These are phyloP conservation scores for Tricholauxania praeusta DNA, from an alignment of 2,888 invertebrate genomes.

Conservation along the genomic window DNA sequence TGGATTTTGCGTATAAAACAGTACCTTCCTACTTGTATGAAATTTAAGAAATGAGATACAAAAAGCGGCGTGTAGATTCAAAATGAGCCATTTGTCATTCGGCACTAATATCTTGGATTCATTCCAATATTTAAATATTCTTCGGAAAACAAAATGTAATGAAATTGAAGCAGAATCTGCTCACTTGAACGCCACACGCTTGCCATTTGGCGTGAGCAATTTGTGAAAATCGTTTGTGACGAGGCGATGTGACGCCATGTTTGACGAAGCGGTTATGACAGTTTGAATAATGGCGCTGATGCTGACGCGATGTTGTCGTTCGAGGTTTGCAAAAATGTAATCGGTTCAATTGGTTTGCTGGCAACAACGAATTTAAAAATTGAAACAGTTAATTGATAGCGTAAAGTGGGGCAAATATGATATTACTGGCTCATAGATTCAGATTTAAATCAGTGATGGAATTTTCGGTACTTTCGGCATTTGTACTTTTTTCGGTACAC, in stretches of 20 bases:
- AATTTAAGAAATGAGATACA: too few species aligned
- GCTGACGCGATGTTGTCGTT: not conserved
- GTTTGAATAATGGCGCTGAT: slow-evolving; percentile 5
- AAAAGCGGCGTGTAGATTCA: not conserved
- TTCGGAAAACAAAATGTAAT: not conserved
- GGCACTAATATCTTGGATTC: slow-evolving; percentile 26
- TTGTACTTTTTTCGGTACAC: too few species aligned
- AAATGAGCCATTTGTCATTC: slow-evolving; percentile 17
- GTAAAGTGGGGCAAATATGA: too few species aligned
- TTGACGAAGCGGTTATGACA: slow-evolving; percentile 30
- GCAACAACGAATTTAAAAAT: too few species aligned
- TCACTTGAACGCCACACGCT: slow-evolving; percentile 42
- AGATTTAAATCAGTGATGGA: too few species aligned
- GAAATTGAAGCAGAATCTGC: not conserved
- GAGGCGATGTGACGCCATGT: slow-evolving; percentile 24
- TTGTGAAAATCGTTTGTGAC: slow-evolving; percentile 47
- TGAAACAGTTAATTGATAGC: too few species aligned
- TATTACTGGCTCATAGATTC: too few species aligned
- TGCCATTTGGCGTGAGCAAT: slow-evolving; percentile 52
- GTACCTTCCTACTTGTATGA: too few species aligned
- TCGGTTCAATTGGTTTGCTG: too few species aligned
- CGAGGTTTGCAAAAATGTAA: too few species aligned
- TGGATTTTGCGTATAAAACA: too few species aligned
- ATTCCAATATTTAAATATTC: slow-evolving; percentile 25
- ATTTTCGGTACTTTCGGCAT: too few species aligned